Evolutionary conservation across 2,888 invertebrate species (phyloP), one percentile per base, ranked within the genome.

Genomic region (Azorinus chamasolen): DNA sequence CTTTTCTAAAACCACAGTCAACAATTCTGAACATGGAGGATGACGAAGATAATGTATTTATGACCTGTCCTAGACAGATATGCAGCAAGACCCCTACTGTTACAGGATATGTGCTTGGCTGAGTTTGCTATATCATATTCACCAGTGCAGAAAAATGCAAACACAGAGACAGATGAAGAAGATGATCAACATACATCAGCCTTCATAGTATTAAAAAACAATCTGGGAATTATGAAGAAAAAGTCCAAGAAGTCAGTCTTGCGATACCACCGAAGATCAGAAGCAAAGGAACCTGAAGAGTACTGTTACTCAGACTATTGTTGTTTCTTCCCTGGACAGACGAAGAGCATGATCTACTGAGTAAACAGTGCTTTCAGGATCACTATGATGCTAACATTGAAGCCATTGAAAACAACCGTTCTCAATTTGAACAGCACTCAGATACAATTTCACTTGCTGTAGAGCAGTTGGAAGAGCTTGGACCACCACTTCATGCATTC

Each of bases 201-300:
- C 5, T 5, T 8, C n/a, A 45, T 8, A 8, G 45, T 18, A 14
- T 65, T 18, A 51, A 64, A 41, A 22, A 59, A 71, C n/a, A 32
- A 25, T 14, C 32, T 66, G 27, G 79, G 75, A 18, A 48, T 14
- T 27, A 79, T 79, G 79, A 71, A 54, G 22, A 76, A 59, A 45
- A 71, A 32, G 8, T 27, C 14, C 5, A 62, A 61, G 25, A 14
- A 50, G 20, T n/a, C 77, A 27, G 63, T 77, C 6, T 16, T 77
- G 27, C 10, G 73, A 45, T 72, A 51, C 22, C 77, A 77, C 37
- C 55, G 68, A 5, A 24, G 22, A 25, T 77, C 66, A 5, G 39
- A 59, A 20, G 20, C 1, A n/a, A 18, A 72, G 72, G 39, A 66
- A 25, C 62, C 62, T 39, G 59, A 73, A 18, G 24, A 58, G n/a